Evolutionary conservation across 2,113 vertebrate species (phyloP), one percentile per base, ranked within the genome.

Genomic region (Pachycephala philippinensis): DNA sequence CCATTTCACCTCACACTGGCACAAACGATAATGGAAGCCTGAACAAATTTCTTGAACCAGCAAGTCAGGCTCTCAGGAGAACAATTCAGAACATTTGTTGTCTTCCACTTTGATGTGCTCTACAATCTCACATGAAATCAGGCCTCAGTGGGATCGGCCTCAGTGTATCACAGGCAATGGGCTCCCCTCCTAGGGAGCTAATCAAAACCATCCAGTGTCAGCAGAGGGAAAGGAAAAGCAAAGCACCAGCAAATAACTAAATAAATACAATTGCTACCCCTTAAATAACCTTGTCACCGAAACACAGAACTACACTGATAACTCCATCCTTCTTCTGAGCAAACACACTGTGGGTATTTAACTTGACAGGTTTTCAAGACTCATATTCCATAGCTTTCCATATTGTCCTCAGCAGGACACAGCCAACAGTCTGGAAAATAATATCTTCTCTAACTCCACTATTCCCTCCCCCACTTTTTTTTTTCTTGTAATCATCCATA

Each of bases 361-460:
- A 86, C 86, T 85, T 71, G 53, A 71, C 95, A 94, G 59, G 35
- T 80, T 96, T 95, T 95, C 69, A 85, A 82, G 89, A 92, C 72
- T 96, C 63, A 18, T 82, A 71, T 96, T 95, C 94, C 95, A 52
- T 65, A 93, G 92, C 61, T 94, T 83, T 93, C 91, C 54, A 77
- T 84, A 72, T 85, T 94, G 44, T 94, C 85, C 87, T 72, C 95
- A 92, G 91, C 89, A 94, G 95, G 92, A 97, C 28, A 88, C 17
- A 74, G 80, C 70, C 50, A 52, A 89, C 63, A 93, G 84, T 69
- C 96, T 95, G 88, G 93, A 94, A 95, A 97, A 96, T 93, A 95
- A 90, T 84, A 87, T 87, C 88, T 95, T 84, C 84, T 91, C 89
- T 93, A 96, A 95, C 89, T 94, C 92, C 69, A 84, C 91, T 63